A percentile compares a stretch with the other conserved stretches of the same genome.
These are phyloP conservation scores for Trichogramma evanescens DNA, from an alignment of 2,888 invertebrate species.

Conservation along the genomic window DNA sequence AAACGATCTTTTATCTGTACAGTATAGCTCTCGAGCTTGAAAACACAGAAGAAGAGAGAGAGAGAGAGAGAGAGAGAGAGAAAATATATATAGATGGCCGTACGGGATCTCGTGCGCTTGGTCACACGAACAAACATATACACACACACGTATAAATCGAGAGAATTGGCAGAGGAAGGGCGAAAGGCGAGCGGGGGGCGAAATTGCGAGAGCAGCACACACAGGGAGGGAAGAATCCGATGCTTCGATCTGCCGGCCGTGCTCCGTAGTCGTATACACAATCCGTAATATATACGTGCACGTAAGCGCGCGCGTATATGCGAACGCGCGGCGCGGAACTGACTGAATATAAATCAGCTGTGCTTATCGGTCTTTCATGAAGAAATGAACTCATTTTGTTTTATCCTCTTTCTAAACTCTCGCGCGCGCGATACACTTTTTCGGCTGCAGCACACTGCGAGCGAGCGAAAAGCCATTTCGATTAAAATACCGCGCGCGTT, in stretches of 20 bases:
- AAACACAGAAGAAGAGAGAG: slow-evolving; percentile 25
- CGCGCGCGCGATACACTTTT: slow-evolving; percentile 39
- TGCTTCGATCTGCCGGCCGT: slow-evolving; percentile 31
- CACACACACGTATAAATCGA: slow-evolving; percentile 12
- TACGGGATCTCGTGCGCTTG: too few relatives aligned
- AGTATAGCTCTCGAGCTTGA: too few relatives aligned
- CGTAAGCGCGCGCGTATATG: too few relatives aligned
- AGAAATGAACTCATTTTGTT: slow-evolving; percentile 47
- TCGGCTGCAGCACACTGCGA: slow-evolving; percentile 21
- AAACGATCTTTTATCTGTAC: too few relatives aligned
- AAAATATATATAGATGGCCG: slow-evolving; percentile 15
- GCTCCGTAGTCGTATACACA: not conserved
- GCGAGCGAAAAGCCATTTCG: slow-evolving; percentile 45
- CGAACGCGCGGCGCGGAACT: slow-evolving; percentile 29
- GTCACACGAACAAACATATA: slow-evolving; percentile 5
- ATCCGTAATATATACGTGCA: too few relatives aligned
- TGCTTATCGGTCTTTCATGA: slow-evolving; percentile 48
- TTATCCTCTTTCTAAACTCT: slow-evolving; percentile 26
- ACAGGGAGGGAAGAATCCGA: slow-evolving; percentile 30
- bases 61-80: slow-evolving; percentile 17
- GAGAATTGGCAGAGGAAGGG: not conserved
- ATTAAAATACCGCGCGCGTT: slow-evolving; percentile 41
- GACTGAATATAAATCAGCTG: slow-evolving; percentile 46
- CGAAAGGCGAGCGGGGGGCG: not conserved
- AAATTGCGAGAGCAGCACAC: slow-evolving; percentile 22